These are phyloP conservation scores for Sebastes flavidus DNA, from an alignment of 2,797 vertebrate species.

Conservation along the genomic window DNA sequence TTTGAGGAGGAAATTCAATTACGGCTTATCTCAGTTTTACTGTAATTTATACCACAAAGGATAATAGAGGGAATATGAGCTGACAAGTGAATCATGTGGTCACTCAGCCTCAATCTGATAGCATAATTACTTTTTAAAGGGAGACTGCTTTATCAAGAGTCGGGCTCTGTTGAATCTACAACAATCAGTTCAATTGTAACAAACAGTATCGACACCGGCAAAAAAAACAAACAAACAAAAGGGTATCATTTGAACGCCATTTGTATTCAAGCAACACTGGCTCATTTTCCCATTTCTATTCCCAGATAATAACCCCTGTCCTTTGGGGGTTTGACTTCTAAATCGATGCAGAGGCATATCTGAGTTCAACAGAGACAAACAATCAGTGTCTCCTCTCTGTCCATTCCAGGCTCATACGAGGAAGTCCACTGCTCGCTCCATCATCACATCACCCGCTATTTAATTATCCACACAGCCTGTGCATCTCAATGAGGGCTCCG, in stretches of 20 bases:
- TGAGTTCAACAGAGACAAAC: conserved; percentile 41
- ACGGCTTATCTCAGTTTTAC: conserved; percentile 72
- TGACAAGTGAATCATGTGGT: conserved; percentile 43
- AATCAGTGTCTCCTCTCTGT: conserved; percentile 28
- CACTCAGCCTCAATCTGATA: conserved; percentile 62
- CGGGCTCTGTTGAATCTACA: conserved; percentile 13
- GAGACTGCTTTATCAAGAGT: conserved; percentile 27
- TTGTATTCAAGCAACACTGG: conserved; percentile 41
- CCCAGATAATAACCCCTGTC: conserved; percentile 29
- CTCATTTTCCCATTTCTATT: conserved; percentile 23
- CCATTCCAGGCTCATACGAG: conserved; percentile 18
- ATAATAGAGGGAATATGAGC: conserved; percentile 60
- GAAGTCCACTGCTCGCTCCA: conserved; percentile 45
- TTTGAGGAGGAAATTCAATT: conserved; percentile 72
- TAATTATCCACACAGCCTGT: conserved; percentile 70
- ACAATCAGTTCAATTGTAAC: conserved; percentile 4
- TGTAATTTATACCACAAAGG: conserved; percentile 63
- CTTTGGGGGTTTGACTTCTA: conserved; percentile 18
- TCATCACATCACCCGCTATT: conserved; percentile 67
- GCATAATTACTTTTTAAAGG: conserved; percentile 34
- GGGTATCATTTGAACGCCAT: conserved; percentile 4
- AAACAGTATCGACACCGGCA: not conserved
- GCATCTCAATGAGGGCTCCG: conserved; percentile 66
- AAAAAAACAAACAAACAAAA: conserved; percentile 10
- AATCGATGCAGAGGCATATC: conserved; percentile 39